Evolutionary conservation across 2,113 vertebrate species (phyloP).

Genomic region (Bolborhynchus lineola): DNA sequence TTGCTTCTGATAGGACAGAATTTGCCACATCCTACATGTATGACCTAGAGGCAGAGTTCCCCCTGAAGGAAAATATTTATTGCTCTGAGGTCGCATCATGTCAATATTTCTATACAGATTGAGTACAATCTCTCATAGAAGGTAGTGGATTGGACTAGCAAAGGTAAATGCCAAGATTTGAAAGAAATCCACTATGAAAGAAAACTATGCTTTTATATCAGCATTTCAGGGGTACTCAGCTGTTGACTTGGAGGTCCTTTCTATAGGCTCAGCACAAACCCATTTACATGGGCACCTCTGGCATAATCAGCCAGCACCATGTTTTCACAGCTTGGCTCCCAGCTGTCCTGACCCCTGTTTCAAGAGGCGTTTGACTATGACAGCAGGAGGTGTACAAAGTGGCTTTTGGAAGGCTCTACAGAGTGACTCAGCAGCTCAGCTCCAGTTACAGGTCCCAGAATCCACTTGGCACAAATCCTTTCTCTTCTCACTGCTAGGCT

Average conservation of each 20-base stretch:
- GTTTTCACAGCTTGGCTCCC: background rate
- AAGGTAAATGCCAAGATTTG: background rate
- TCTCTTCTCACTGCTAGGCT: background rate
- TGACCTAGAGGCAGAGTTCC: background rate
- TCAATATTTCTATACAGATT: background rate
- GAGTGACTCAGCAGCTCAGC: constrained; percentile 54
- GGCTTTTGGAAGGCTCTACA: constrained; percentile 28
- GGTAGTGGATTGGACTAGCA: background rate
- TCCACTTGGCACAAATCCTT: constrained; percentile 45
- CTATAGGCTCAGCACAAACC: background rate
- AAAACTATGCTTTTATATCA: background rate
- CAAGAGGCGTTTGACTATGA: background rate
- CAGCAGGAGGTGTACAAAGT: constrained; percentile 13
- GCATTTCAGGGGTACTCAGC: background rate
- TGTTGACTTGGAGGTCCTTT: background rate
- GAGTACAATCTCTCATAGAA: background rate
- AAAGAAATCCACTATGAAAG: background rate
- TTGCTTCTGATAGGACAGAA: background rate
- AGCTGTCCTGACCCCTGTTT: constrained; percentile 22
- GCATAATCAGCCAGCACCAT: background rate
- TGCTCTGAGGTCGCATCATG: background rate
- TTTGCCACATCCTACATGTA: background rate
- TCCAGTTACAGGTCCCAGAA: constrained; percentile 16
- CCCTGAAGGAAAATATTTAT: background rate
- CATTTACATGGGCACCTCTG: background rate